Percentiles rank a stretch among this genome's conserved stretches.
phyloP scores from a whole-genome alignment of 2,888 invertebrate species.

The Augochlorella aurata region DNA sequence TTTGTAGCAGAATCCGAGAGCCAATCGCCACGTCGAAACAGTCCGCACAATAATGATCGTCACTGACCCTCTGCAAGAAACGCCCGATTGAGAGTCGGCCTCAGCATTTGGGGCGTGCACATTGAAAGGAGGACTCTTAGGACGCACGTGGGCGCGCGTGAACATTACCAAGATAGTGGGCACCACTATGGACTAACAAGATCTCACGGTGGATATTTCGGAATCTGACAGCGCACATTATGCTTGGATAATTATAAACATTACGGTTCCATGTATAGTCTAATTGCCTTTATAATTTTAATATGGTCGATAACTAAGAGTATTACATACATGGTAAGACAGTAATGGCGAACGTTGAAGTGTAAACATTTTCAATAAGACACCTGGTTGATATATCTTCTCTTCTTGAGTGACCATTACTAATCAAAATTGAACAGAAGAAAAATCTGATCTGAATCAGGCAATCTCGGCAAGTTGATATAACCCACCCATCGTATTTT shows the following conservation, averaged over 20 bases:
- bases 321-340: no score
- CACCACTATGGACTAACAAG: not conserved
- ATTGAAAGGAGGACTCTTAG: not conserved
- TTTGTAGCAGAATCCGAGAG: not conserved
- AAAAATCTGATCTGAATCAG: no score
- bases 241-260: not conserved
- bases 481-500: no score
- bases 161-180: conserved; percentile 9
- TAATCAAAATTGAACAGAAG: no score
- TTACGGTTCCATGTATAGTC: not conserved
- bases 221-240: not conserved
- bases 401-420: no score
- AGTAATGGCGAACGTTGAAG: no score
- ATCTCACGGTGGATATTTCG: not conserved
- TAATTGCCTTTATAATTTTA: not conserved
- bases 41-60: conserved; percentile 21
- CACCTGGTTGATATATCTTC: no score
- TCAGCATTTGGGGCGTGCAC: conserved; percentile 2
- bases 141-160: conserved; percentile 18
- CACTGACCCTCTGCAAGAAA: not conserved
- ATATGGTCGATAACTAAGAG: no score
- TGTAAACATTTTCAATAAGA: no score
- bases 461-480: no score
- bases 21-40: conserved; percentile 13
- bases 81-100: not conserved